These are phyloP conservation scores for Spodoptera exigua DNA, from an alignment of 2,888 invertebrate species.

Conservation along the genomic window DNA sequence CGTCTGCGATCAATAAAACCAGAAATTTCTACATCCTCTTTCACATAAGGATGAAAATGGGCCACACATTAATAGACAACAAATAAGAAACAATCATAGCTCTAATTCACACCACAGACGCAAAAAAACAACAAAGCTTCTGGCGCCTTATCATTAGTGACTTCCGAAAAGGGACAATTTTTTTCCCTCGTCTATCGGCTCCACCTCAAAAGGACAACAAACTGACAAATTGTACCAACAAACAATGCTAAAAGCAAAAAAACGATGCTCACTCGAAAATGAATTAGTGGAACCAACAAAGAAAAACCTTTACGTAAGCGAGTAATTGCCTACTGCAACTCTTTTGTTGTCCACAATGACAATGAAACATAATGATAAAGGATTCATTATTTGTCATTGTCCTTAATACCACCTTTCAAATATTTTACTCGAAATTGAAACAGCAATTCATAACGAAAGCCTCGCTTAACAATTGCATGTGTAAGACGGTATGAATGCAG, in stretches of 20 bases:
- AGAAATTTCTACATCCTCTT: conserved; percentile 13
- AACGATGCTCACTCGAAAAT: conserved; percentile 63
- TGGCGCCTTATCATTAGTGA: conserved; percentile 87
- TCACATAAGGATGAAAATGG: conserved; percentile 58
- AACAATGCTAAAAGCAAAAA: conserved; percentile 74
- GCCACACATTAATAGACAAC: conserved; percentile 27
- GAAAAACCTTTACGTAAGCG: conserved; percentile 70
- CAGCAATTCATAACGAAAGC: conserved; percentile 51
- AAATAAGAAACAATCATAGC: conserved; percentile 58
- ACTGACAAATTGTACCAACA: conserved; percentile 86
- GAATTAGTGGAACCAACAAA: conserved; percentile 69
- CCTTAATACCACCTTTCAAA: conserved; percentile 62
- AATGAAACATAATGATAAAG: conserved; percentile 58
- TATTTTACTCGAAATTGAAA: conserved; percentile 62
- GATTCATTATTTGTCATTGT: conserved; percentile 59
- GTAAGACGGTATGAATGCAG: conserved; percentile 48
- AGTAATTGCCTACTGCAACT: conserved; percentile 69
- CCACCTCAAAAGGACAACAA: conserved; percentile 81
- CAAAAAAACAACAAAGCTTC: conserved; percentile 79
- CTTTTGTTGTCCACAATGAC: conserved; percentile 62
- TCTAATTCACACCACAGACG: conserved; percentile 73
- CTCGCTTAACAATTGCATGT: conserved; percentile 58
- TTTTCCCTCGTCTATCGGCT: conserved; percentile 78
- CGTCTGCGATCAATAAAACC: conserved; percentile 42
- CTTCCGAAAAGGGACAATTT: conserved; percentile 84